Conservation (phyloP, 2,888 invertebrate species). For the Melikaiella ostensackeni region DNA sequence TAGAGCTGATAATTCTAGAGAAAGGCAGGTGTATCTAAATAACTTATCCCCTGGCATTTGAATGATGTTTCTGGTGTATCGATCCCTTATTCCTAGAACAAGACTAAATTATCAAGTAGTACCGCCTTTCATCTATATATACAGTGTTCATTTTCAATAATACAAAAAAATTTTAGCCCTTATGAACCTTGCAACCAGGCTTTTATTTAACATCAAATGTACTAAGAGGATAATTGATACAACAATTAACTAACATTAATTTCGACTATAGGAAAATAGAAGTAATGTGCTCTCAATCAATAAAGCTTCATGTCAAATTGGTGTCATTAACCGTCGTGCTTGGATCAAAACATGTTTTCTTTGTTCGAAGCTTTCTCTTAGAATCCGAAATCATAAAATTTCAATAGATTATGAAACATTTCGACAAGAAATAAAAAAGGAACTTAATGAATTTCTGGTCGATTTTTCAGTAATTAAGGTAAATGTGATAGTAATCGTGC, state of each 20-base stretch:
- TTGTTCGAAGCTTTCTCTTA: neutral
- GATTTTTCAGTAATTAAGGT: neutral
- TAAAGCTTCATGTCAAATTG: neutral
- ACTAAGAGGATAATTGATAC: neutral
- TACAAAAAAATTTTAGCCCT: too few species aligned
- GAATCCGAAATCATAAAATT: neutral
- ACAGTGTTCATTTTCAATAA: too few species aligned
- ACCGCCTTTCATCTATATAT: constrained; percentile 1
- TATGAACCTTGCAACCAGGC: too few species aligned
- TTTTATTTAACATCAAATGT: neutral
- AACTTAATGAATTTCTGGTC: neutral
- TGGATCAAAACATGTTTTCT: neutral
- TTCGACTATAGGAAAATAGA: too few species aligned
- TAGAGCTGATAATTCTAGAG: neutral
- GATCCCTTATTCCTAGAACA: constrained; percentile 29
- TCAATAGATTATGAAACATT: neutral
- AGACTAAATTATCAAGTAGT: constrained; percentile 20
- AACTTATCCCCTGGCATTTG: constrained; percentile 17
- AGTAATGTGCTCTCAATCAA: constrained; percentile 6
- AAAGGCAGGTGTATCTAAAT: constrained; percentile 15
- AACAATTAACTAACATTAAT: neutral
- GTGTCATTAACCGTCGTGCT: neutral
- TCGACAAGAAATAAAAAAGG: neutral
- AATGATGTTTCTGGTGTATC: constrained; percentile 26
- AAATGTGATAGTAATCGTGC: too few species aligned